Base-by-base conservation (phyloP, 2,113 vertebrate species). In the Alouatta palliata region DNA sequence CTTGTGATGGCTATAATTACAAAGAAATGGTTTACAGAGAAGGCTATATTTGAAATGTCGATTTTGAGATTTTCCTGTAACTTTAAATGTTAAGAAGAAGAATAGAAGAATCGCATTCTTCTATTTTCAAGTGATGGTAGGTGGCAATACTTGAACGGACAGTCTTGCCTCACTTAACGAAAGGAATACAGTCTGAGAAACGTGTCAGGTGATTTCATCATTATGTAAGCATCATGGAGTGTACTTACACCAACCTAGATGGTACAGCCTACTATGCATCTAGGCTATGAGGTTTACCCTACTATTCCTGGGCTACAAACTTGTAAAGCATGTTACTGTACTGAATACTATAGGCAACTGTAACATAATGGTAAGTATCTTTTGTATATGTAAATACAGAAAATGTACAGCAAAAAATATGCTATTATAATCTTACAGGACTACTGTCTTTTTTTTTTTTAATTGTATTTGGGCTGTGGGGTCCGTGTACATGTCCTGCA, bases 1-100 rank as follows among this genome's bases (percentile, higher is more conserved):
- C 84, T 88, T 91, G n/a, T 70, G 85, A 86, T 73, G 75, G 7
- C 40, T 97, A 47, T 90, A 96, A 95, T 92, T 90, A 94, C 40
- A 91, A 54, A 89, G 82, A 16, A 70, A 73, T 80, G 37, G 5
- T 91, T 97, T 96, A 93, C 12, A 43, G 61, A 88, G 81, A 45
- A 94, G 32, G 84, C 87, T 92, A 6, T 73, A 20, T 96, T 95
- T 92, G 64, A 95, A 94, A 96, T 88, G n/a, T 37, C n/a, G 92
- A 85, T 92, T 94, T 93, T 77, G 79, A 95, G 43, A 23, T 49
- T 56, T 88, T 75, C 61, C 13, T 64, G 19, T 81, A 70, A 82
- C 32, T 83, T 87, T 89, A 66, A 90, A 17, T 93, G n/a, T 90
- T 32, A 87, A 83, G 70, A 84, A 14, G n/a, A 32, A 81, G 8